Percentiles rank a stretch among this genome's conserved stretches.
phyloP scores from a whole-genome alignment of 2,797 vertebrate species.

The Adrianichthys oophorus region DNA sequence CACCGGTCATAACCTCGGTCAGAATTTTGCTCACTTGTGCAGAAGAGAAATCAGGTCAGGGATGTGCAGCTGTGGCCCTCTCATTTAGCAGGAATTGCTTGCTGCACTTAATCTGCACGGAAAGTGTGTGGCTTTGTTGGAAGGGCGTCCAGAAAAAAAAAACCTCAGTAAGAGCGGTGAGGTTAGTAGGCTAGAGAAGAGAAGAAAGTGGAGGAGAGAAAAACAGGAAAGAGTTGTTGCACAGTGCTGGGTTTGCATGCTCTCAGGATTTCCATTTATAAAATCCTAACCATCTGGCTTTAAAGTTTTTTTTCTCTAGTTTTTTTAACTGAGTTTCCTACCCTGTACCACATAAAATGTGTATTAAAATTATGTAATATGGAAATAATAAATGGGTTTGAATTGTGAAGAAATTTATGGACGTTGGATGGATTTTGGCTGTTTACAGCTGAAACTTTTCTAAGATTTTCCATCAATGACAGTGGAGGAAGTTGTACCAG shows the following conservation, averaged over 20 bases:
- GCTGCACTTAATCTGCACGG: slow-evolving; percentile 14
- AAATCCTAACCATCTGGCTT: background rate
- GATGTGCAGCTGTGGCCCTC: slow-evolving; percentile 42
- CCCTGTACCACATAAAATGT: background rate
- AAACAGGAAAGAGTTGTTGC: background rate
- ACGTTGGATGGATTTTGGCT: too few species aligned
- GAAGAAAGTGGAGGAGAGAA: slow-evolving; percentile 1
- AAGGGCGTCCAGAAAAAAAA: slow-evolving; percentile 13
- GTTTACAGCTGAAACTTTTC: too few species aligned
- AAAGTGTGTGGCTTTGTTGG: slow-evolving; percentile 26
- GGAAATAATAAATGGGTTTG: background rate
- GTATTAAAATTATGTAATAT: background rate
- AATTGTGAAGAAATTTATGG: background rate
- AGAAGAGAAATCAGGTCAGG: slow-evolving; percentile 33
- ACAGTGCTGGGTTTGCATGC: slow-evolving; percentile 1
- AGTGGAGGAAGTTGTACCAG: too few species aligned
- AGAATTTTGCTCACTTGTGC: slow-evolving; percentile 39
- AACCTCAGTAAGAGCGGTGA: slow-evolving; percentile 12
- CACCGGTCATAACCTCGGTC: slow-evolving; percentile 46
- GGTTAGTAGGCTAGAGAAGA: slow-evolving; percentile 14
- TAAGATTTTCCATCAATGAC: too few species aligned
- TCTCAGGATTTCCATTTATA: slow-evolving; percentile 1
- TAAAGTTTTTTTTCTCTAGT: background rate
- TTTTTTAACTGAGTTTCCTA: background rate
- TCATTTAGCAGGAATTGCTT: slow-evolving; percentile 41